Conservation (phyloP, 2,797 vertebrate genomes). For the Spatula versicolor region DNA sequence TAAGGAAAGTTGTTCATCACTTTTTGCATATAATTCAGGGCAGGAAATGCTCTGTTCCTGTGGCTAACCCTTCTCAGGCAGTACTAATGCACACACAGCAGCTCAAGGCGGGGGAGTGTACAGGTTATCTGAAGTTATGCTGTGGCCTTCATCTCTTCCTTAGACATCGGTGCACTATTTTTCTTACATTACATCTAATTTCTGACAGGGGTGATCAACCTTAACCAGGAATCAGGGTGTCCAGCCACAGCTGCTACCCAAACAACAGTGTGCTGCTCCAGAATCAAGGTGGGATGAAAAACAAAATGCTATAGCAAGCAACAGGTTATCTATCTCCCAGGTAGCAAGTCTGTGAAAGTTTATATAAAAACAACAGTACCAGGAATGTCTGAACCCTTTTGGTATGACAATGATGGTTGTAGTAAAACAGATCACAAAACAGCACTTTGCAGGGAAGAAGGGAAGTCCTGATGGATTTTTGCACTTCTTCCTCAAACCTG, state of each 20-base stretch:
- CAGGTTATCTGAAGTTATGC: background rate
- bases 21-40: background rate
- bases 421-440: background rate
- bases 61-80: background rate
- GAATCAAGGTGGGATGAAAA: background rate
- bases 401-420: rapidly evolving
- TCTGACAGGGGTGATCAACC: background rate
- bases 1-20: background rate
- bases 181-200: background rate
- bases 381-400: background rate
- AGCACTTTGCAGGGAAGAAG: background rate
- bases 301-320: background rate
- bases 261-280: background rate
- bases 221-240: background rate
- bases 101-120: background rate
- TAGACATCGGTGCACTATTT: background rate
- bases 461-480: background rate
- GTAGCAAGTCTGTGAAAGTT: background rate
- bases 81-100: background rate
- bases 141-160: background rate
- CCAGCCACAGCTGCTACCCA: background rate
- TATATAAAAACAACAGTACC: background rate
- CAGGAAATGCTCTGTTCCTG: background rate
- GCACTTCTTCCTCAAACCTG: background rate
- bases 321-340: background rate